Percentiles rank a stretch among this genome's conserved stretches.
Evolutionary conservation across 2,888 invertebrate species (phyloP).

Genomic region (Abrostola triplasia): DNA sequence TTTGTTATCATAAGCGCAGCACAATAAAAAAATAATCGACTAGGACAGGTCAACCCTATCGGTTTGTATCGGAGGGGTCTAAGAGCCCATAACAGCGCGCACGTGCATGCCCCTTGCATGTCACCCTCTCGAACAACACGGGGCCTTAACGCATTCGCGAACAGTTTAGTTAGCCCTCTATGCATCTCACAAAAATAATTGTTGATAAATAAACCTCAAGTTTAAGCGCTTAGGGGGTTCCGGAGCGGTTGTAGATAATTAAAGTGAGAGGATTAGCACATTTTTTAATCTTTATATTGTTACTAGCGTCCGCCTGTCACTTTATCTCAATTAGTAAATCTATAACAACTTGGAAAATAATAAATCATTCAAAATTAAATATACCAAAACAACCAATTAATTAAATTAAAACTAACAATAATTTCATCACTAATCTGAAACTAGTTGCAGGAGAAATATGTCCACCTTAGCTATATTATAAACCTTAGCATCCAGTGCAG

Average conservation of each 20-base stretch:
- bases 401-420: no score
- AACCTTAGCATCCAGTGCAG: no score
- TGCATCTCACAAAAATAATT: slow-evolving; percentile 75
- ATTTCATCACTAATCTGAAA: no score
- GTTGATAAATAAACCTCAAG: slow-evolving; percentile 82
- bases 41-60: slow-evolving; percentile 79
- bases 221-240: slow-evolving; percentile 57
- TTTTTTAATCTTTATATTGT: slow-evolving; percentile 3
- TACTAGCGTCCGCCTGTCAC: no score
- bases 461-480: no score
- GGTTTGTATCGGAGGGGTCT: slow-evolving; percentile 65
- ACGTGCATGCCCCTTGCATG: slow-evolving; percentile 74
- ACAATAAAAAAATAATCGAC: slow-evolving; percentile 68
- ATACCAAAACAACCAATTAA: no score
- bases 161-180: slow-evolving; percentile 69
- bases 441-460: no score
- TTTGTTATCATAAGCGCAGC: slow-evolving; percentile 59
- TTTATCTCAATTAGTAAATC: no score
- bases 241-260: slow-evolving; percentile 60
- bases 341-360: no score
- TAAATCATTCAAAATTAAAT: no score
- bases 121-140: slow-evolving; percentile 65
- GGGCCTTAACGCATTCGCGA: slow-evolving; percentile 76
- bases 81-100: slow-evolving; percentile 77
- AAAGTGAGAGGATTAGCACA: slow-evolving; percentile 57